These are phyloP conservation scores for Drosophila mettleri DNA, from an alignment of 2,888 invertebrate species.

Conservation along the genomic window DNA sequence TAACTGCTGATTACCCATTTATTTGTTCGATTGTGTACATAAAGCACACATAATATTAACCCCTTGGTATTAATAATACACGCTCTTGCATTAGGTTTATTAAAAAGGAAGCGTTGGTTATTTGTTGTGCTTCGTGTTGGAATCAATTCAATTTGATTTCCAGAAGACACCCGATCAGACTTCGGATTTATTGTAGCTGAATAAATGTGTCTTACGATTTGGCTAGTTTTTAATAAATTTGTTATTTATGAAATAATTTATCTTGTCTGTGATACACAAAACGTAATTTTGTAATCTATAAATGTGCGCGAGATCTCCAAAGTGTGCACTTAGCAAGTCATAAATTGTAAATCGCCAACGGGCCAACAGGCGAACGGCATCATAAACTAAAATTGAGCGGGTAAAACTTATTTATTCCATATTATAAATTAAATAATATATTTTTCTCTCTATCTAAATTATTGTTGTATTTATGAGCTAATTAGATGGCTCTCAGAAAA, in stretches of 20 bases:
- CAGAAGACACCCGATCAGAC: slow-evolving; percentile 8
- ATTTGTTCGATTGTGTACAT: slow-evolving; percentile 58
- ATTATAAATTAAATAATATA: slow-evolving; percentile 26
- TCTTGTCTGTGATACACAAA: slow-evolving; percentile 9
- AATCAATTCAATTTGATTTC: slow-evolving; percentile 24
- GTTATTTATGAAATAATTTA: slow-evolving; percentile 50
- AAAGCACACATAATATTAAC: slow-evolving; percentile 53
- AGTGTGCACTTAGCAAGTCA: slow-evolving; percentile 47
- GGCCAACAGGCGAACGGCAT: background rate
- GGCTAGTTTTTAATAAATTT: slow-evolving; percentile 22
- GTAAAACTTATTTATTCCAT: slow-evolving; percentile 24
- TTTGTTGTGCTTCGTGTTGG: slow-evolving; percentile 9
- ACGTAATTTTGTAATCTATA: slow-evolving; percentile 38
- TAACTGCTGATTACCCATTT: slow-evolving; percentile 65
- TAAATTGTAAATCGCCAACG: slow-evolving; percentile 33
- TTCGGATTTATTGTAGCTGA: slow-evolving; percentile 13
- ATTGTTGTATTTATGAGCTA: slow-evolving; percentile 16
- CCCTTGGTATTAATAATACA: slow-evolving; percentile 54
- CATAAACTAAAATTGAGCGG: slow-evolving; percentile 36
- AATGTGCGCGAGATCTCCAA: slow-evolving; percentile 19
- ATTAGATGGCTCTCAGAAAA: slow-evolving; percentile 6
- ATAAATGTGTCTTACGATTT: slow-evolving; percentile 19
- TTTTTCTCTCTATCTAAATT: slow-evolving; percentile 1
- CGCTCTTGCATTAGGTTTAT: slow-evolving; percentile 65
- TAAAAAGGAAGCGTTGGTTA: slow-evolving; percentile 42